Evolutionary conservation across 2,888 invertebrate species (phyloP).

Genomic region (Plagiodera versicolora): DNA sequence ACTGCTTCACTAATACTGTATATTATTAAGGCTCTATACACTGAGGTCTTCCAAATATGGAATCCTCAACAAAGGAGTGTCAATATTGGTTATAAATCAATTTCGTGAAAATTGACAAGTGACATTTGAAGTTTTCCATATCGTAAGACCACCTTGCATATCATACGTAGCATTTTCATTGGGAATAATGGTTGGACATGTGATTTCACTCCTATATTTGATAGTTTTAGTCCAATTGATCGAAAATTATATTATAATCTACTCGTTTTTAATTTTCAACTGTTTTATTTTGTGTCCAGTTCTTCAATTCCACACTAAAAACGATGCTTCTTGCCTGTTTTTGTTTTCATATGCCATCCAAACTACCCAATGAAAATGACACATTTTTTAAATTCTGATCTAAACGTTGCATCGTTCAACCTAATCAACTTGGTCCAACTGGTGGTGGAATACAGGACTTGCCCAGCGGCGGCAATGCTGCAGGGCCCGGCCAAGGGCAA

Average conservation of each 20-base stretch:
- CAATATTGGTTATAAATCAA: too few relatives aligned
- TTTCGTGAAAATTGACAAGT: too few relatives aligned
- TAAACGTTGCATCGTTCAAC: constrained; percentile 35
- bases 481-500: constrained; percentile 81
- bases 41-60: constrained; percentile 1
- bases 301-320: too few relatives aligned
- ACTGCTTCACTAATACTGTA: constrained; percentile 47
- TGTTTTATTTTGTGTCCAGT: too few relatives aligned
- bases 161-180: neutral
- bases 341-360: too few relatives aligned
- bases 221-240: too few relatives aligned
- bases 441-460: constrained; percentile 34
- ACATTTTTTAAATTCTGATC: constrained; percentile 34
- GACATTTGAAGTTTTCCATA: too few relatives aligned
- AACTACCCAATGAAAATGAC: constrained; percentile 39
- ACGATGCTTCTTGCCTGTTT: too few relatives aligned
- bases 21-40: constrained; percentile 48
- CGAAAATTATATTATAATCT: too few relatives aligned
- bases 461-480: constrained; percentile 64
- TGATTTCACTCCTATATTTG: too few relatives aligned
- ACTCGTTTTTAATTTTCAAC: too few relatives aligned
- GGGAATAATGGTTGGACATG: neutral
- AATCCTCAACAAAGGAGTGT: neutral
- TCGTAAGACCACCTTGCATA: too few relatives aligned
- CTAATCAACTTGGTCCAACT: constrained; percentile 51